Conservation (phyloP, 1,140 invertebrate species). For the Vanessa atalanta region DNA sequence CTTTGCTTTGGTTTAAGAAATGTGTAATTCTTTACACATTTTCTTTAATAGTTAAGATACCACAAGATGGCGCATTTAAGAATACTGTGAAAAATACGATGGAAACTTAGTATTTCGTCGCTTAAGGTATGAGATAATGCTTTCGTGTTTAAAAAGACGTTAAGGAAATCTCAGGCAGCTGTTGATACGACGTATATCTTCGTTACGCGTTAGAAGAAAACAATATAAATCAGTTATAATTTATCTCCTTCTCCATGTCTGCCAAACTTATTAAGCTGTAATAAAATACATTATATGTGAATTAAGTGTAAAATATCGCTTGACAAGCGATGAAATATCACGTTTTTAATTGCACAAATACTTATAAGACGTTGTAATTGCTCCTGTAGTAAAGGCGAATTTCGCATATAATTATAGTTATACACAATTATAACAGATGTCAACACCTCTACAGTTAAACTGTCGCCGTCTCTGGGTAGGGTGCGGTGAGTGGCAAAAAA, state of each 20-base stretch:
- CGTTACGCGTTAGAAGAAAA: constrained; percentile 38
- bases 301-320: constrained; percentile 16
- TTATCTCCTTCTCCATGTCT: constrained; percentile 23
- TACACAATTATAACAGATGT: constrained; percentile 30
- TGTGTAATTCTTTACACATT: constrained; percentile 25
- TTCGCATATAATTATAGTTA: constrained; percentile 7
- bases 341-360: background rate
- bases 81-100: constrained; percentile 14
- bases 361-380: background rate
- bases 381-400: background rate
- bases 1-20: constrained; percentile 30
- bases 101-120: constrained; percentile 30
- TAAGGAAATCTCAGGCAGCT: constrained; percentile 41
- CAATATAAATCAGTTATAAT: constrained; percentile 38
- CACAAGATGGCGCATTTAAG: constrained; percentile 19
- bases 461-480: constrained; percentile 40
- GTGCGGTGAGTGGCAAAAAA: constrained; percentile 52
- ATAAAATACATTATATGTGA: constrained; percentile 21
- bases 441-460: constrained; percentile 46
- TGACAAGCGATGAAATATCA: background rate
- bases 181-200: constrained; percentile 44
- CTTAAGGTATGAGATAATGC: constrained; percentile 38
- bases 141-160: constrained; percentile 41
- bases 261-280: constrained; percentile 28
- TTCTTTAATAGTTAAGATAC: constrained; percentile 32